Conservation (phyloP, 2,888 invertebrate species). For the Orthonychiurus folsomi region DNA sequence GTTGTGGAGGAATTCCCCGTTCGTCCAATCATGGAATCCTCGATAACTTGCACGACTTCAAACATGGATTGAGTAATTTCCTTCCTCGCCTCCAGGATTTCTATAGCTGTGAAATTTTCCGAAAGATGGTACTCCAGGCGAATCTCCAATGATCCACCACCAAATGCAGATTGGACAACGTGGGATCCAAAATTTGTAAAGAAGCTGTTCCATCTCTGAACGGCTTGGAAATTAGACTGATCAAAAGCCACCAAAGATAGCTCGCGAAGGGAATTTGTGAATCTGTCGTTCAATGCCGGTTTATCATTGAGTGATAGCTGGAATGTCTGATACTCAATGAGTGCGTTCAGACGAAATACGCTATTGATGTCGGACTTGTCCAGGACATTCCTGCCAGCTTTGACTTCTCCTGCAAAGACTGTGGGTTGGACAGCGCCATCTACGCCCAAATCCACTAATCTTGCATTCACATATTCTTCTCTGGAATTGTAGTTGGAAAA, state of each 20-base stretch:
- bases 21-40: not conserved
- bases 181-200: constrained; percentile 25
- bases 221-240: constrained; percentile 10
- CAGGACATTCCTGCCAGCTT: not conserved
- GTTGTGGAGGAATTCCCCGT: not conserved
- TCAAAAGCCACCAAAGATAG: constrained; percentile 9
- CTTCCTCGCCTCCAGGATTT: constrained; percentile 2
- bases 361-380: not conserved
- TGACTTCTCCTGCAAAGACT: not conserved
- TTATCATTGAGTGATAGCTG: constrained; percentile 14
- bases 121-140: constrained; percentile 2
- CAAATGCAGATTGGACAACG: constrained; percentile 17
- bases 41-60: not conserved
- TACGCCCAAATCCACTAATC: not conserved
- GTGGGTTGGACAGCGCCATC: not conserved
- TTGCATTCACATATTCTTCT: not conserved
- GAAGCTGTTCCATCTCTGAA: constrained; percentile 20
- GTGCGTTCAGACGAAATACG: constrained; percentile 1
- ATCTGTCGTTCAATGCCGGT: not conserved
- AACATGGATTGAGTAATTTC: not conserved
- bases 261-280: not conserved
- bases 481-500: not conserved
- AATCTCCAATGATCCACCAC: constrained; percentile 23
- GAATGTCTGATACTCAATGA: constrained; percentile 13
- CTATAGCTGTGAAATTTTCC: not conserved